These are phyloP conservation scores for Probosciger aterrimus DNA, from an alignment of 2,113 vertebrate genomes.

Conservation along the genomic window DNA sequence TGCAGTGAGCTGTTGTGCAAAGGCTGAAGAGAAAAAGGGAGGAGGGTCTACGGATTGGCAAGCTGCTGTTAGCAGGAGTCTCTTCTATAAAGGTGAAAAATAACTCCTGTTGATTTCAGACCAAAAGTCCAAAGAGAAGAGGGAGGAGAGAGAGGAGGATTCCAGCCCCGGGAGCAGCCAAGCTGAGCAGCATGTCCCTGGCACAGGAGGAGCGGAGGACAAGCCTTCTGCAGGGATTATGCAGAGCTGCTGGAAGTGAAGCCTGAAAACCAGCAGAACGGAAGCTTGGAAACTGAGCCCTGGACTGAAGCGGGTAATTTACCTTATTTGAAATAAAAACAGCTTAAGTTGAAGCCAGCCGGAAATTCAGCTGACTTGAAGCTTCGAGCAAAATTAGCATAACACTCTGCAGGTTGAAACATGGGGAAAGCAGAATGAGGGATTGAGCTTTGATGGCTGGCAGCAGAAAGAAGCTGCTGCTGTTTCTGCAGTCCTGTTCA, in stretches of 20 bases:
- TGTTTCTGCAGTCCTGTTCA: conserved; percentile 18
- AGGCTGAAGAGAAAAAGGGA: not conserved
- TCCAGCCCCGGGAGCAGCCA: not conserved
- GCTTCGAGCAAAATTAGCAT: conserved; percentile 53
- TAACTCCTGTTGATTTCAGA: not conserved
- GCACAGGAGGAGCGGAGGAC: not conserved
- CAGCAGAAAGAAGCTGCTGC: not conserved
- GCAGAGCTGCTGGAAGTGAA: conserved; percentile 39
- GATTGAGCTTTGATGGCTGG: not conserved
- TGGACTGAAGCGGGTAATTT: conserved; percentile 50
- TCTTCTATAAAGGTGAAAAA: conserved; percentile 1
- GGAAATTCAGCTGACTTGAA: conserved; percentile 64
- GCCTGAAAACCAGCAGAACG: conserved; percentile 7
- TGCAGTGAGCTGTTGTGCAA: not conserved
- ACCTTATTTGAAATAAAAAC: conserved; percentile 63
- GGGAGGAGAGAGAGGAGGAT: not conserved
- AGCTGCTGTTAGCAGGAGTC: not conserved
- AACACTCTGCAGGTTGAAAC: conserved; percentile 60
- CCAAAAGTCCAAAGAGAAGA: not conserved
- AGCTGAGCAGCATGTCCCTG: not conserved
- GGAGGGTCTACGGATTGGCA: not conserved
- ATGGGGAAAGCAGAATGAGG: conserved; percentile 2
- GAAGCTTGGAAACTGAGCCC: conserved; percentile 40
- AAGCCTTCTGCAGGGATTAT: conserved; percentile 37
- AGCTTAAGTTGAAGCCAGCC: conserved; percentile 57